Base-by-base conservation (phyloP, 2,113 vertebrate species). In the Pithys albifrons region DNA sequence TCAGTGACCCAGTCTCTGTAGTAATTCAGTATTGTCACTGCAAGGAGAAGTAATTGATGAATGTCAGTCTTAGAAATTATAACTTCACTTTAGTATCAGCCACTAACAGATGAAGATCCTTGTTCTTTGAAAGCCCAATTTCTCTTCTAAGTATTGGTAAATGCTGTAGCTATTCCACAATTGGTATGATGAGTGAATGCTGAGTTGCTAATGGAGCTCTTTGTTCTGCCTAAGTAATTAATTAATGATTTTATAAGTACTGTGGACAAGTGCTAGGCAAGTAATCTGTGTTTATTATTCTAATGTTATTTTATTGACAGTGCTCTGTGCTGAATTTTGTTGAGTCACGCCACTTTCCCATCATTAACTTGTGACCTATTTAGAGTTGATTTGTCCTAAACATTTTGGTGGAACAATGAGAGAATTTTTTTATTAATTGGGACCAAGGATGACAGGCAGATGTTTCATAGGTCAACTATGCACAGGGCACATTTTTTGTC, bases 141-240 rank as follows among this genome's bases (percentile, higher is more conserved):
- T 90, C 23, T 70, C 33, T 83, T 91, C 41, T 37, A 74, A 6
- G 7, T 69, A 11, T 10, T 70, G 41, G 41, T 86, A 74, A 95
- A 49, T 61, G 11, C 14, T 43, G 15, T 54, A 51, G n/a, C 52
- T 73, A 3, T 19, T 39, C 33, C 43, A 51, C 39, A 80, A 10
- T 5, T 90, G 49, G 22, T 57, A 14, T 8, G 58, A 57, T 1
- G 5, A 78, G 33, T 37, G n/a, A 85, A 65, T 17, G 28, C 46
- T 12, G 18, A 71, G 48, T 81, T 83, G 35, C 41, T 91, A 80
- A 80, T 58, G 46, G 49, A 86, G 19, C 15, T 88, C 55, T 88
- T 69, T 57, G 22, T 96, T 94, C 67, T 90, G 55, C 86, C 59
- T 22, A 55, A 92, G 35, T 85, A 83, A 54, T 88, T 73, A 92